phyloP scores from a whole-genome alignment of 2,797 vertebrate genomes.

The Sebastes taczanowskii region DNA sequence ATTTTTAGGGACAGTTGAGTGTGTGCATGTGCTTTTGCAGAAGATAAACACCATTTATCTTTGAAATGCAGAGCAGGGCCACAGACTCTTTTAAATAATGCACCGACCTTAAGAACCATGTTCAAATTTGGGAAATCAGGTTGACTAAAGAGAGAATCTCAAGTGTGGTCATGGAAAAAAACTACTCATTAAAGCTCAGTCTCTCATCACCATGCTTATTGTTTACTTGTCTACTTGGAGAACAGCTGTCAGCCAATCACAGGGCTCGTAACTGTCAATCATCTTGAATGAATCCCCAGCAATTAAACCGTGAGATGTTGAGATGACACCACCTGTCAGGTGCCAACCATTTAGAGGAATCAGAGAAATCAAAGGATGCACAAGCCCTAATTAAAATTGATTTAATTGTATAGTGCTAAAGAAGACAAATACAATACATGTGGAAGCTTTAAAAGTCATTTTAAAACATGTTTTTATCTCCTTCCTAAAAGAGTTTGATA shows the following conservation, averaged over 20 bases:
- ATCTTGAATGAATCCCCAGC: conserved; percentile 12
- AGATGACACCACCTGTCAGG: conserved; percentile 17
- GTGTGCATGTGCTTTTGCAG: conserved; percentile 1
- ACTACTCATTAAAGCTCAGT: background rate
- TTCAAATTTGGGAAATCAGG: conserved; percentile 2
- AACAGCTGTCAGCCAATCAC: conserved; percentile 27
- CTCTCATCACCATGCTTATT: conserved; percentile 6
- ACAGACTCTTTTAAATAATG: background rate
- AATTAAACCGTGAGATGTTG: conserved; percentile 11
- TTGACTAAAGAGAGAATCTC: background rate
- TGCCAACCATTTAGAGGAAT: background rate
- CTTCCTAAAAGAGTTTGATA: background rate
- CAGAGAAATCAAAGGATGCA: background rate
- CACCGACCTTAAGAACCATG: background rate
- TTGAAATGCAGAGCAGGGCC: conserved; percentile 28
- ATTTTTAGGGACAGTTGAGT: conserved; percentile 24
- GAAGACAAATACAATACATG: background rate
- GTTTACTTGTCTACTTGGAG: conserved; percentile 27
- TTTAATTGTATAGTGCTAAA: background rate
- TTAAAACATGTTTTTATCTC: background rate
- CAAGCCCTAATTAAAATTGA: background rate
- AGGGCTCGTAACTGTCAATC: conserved; percentile 22
- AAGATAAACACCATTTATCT: conserved; percentile 30
- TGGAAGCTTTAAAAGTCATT: background rate
- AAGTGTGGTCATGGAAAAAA: conserved; percentile 8